Evolutionary conservation across 2,888 invertebrate genomes (phyloP), one percentile per base, ranked within the genome.

Genomic region (Cryptocephalus moraei): DNA sequence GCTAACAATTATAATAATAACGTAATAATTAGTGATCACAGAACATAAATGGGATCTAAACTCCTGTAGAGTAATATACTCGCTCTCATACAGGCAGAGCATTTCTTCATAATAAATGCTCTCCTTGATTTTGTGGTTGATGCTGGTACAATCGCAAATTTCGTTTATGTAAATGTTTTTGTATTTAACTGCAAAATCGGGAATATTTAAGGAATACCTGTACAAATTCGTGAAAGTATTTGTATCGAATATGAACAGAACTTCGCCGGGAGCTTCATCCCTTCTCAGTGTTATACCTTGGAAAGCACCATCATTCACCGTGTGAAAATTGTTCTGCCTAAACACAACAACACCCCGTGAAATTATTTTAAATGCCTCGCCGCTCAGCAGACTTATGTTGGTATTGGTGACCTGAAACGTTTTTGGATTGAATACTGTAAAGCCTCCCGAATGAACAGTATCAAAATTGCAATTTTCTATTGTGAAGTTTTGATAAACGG

Each of bases 381-480:
- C 78, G 58, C 82, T 81, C 50, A 86, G 63, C 34, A 71, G 73
- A 11, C 74, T 73, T 51, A 84, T 75, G 4, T 66, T 62, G 56
- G 79, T 81, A 64, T 77, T 78, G 50, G 75, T 75, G 58, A 86
- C 74, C 50, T 77, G 73, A 50, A 84, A 78, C 56, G 74, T 75
- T 64, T 75, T 74, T 59, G 83, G 80, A 59, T 76, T 75, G 57
- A 71, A 75, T 53, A 84, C 74, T 56, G 82, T 79, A 70, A 88
- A 84, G 14, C 85, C 83, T 54, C 80, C 79, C 57, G 86, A 82
- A 56, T 78, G 75, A 41, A 89, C 69, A 53, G 73, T 75, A 47
- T 77, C 74, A 59, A 87, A 78, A 41, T 65, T 73, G 50, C 84
- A 80, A 53, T 82, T 79, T 52, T 80, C 78, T 60, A 89, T 75